Evolutionary conservation across 2,888 invertebrate species (phyloP), one percentile per base, ranked within the genome.

Genomic region (Drosophila ezoana): DNA sequence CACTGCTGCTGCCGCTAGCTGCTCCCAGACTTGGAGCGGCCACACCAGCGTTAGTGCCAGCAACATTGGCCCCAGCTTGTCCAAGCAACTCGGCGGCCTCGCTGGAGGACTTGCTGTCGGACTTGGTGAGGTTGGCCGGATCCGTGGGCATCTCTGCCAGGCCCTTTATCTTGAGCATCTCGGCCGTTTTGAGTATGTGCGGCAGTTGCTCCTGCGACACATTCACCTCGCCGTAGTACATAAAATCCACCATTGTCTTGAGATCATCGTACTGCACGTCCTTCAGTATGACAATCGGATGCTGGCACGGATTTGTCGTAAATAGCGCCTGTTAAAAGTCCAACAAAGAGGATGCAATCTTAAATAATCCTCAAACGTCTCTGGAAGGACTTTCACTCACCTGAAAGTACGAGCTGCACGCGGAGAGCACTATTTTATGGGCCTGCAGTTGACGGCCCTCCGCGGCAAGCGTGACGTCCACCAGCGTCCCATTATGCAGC

Each of bases 321-420:
- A 97, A 97, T 58, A 97, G 91, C 8, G 96, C 94, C 96, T 97
- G 93, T 32, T 93, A 93, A 58, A 54, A 13, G 1, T 1, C 10
- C 41, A 45, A 3, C 13, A 6, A 16, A 35, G 67, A 66, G 77
- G 65, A 58, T 61, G 6, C 9, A 32, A 1, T 10, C 0, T 18
- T 33, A 1, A 28, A 8, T 11, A 28, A 6, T 13, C 14, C 6
- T 16, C 14, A 16, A 13, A 18, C 11, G 1, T 5, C 23, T 8
- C 1, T 28, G 28, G 28, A 23, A 9, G 23, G 8, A 0, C 3
- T 11, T 23, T 16, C 16, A 74, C 89, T 92, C 92, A 96, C 96
- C 94, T 97, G 97, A 93, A 98, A 98, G 93, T 97, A 98, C n/a
- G 97, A 96, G 91, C 97, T 97, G 93, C 97, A 97, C 2, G 98